Evolutionary conservation across 2,113 vertebrate species (phyloP), one percentile per base, ranked within the genome.

Genomic region (Misgurnus mizolepis): DNA sequence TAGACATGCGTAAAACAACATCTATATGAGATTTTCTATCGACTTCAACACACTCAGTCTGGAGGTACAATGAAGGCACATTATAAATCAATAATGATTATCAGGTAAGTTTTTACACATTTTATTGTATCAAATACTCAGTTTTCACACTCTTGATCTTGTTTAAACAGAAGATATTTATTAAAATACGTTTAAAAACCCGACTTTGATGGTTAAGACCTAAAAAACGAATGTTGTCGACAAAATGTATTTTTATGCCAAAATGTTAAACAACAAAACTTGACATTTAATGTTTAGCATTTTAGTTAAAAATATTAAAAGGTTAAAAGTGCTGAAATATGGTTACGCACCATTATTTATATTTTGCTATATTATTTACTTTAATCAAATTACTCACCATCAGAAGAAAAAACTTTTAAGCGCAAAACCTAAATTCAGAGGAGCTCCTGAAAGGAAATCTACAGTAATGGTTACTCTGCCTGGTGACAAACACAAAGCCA

Each of bases 401-500:
- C n/a, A 22, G 9, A 73, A 22, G 41, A 55, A 70, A 49, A 15
- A 55, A 53, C 12, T 70, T 70, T 53, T 6, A 39, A 15, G 7
- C 0, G 49, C 15, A 55, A 39, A 55, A 39, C 11, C 14, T 71
- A 8, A 17, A n/a, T 56, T 10, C 22, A 69, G 67, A 53, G 6
- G 34, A 71, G 50, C 49, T 71, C 7, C 47, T 69, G 39, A 10
- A 4, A 17, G 8, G 8, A 50, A 55, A n/a, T 56, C 15, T 18
- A 56, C 55, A 39, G 27, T 6, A 6, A 2, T n/a, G 7, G 18
- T 14, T n/a, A 18, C 49, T 62, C 58, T 76, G 60, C 58, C 71
- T 74, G 55, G 43, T 64, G 73, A 64, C 73, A 76, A 76, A 76
- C 60, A 76, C 73, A 76, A 76, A 76, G 71, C 43, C 55, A 5